Evolutionary conservation across 2,113 vertebrate genomes (phyloP), one percentile per base, ranked within the genome.

Genomic region (Gallinago paraguaiae): DNA sequence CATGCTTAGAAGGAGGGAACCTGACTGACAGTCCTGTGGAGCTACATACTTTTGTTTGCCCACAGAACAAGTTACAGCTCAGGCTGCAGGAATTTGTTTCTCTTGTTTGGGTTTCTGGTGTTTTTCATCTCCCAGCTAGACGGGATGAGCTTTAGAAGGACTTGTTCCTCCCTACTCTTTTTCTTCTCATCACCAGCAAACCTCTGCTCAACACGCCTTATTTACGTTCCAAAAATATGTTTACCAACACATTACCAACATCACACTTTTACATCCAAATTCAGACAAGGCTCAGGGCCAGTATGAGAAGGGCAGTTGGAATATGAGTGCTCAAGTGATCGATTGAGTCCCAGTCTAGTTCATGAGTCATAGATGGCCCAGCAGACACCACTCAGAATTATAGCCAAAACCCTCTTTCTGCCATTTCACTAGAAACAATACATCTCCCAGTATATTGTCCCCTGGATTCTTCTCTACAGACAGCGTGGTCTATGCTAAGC

Each of bases 71-170:
- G 35, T 54, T 81, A 50, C 72, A 94, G 88, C 72, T 96, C 88
- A 93, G 87, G 75, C 92, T 86, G 75, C 17, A 74, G 69, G 86
- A 95, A 93, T 92, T 39, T 85, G 18, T 82, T 77, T 59, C 72
- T 78, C 72, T 77, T 2, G 1, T 51, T 86, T 81, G 61, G 37
- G 51, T 45, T 84, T 76, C 86, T 92, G 90, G 33, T 92, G 53
- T 84, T 75, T 88, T 61, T 95, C 82, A 90, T 48, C n/a, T 93
- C 59, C 37, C 31, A 84, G 60, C 37, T 64, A 78, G 46, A 90
- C 1, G 0, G 24, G 39, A 67, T 4, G 6, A 88, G 41, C 88
- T 82, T 25, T 70, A 43, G 12, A 82, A 48, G 78, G 84, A 56
- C 48, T 56, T 60, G 9, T 71, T 93, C 18, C 35, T 89, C 86